phyloP scores from a whole-genome alignment of 1,140 invertebrate genomes.

The Drosophila yakuba region DNA sequence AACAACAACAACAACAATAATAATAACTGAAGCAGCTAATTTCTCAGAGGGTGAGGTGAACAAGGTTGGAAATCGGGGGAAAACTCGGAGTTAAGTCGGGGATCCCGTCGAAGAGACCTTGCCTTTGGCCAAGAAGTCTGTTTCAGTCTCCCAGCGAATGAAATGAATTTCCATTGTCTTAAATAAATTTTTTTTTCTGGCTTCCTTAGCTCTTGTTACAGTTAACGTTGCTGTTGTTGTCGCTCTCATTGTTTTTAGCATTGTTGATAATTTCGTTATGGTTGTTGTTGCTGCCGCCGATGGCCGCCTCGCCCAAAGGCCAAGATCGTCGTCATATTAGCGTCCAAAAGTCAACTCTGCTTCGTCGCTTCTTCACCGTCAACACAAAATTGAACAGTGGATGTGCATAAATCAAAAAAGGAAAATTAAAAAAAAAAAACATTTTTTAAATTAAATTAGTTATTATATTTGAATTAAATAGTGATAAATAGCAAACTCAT shows the following conservation, averaged over 20 bases:
- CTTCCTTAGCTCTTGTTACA: slow-evolving; percentile 46
- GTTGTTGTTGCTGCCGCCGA: slow-evolving; percentile 34
- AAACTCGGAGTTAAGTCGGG: slow-evolving; percentile 7
- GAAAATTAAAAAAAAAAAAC: not conserved
- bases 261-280: slow-evolving; percentile 27
- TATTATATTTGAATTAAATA: not conserved
- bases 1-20: slow-evolving; percentile 36
- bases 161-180: slow-evolving; percentile 81
- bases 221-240: slow-evolving; percentile 7
- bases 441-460: not conserved
- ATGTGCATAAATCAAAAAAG: not conserved
- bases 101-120: slow-evolving; percentile 51
- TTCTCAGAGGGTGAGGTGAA: slow-evolving; percentile 62
- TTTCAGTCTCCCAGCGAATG: slow-evolving; percentile 50
- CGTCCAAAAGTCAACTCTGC: slow-evolving; percentile 74
- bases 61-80: slow-evolving; percentile 31
- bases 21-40: slow-evolving; percentile 81
- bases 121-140: slow-evolving; percentile 69
- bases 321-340: slow-evolving; percentile 82
- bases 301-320: slow-evolving; percentile 70
- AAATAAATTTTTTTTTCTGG: slow-evolving; percentile 53
- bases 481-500: too few species aligned
- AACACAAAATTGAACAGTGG: slow-evolving; percentile 27
- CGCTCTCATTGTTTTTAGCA: slow-evolving; percentile 36
- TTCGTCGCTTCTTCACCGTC: slow-evolving; percentile 60